Evolutionary conservation across 2,113 vertebrate species (phyloP), one percentile per base, ranked within the genome.

Genomic region (Potamarius usumacintae): DNA sequence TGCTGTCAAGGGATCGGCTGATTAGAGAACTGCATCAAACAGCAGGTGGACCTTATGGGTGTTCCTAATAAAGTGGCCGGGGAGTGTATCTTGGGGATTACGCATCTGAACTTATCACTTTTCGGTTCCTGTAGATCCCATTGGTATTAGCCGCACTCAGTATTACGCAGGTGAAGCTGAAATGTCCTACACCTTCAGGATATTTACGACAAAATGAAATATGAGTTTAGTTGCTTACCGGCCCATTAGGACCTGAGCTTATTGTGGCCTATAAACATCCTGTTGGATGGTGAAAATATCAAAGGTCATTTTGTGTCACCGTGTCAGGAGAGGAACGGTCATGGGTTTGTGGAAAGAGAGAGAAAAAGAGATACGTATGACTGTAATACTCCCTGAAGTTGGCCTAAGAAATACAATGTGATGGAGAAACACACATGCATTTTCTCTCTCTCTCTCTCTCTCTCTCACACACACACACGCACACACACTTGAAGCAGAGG

Each of bases 301-400:
- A 85, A 90, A 90, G 86, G 83, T 90, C 52, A 88, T 71, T 71
- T 82, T 48, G n/a, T 78, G 85, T 76, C 76, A 62, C 11, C 15
- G 34, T 77, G 74, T 72, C 57, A 79, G 85, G 53, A 62, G 14
- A 69, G 42, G 52, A 86, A 87, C 87, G 67, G 78, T 87, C 10
- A 65, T 63, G 58, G 30, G 50, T 83, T 87, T 69, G 74, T 84
- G 20, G 71, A 72, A 84, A 15, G 27, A 80, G n/a, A 62, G 30
- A 62, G 20, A 52, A 5, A 25, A 9, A 69, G 53, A 0, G 30
- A 69, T 25, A 65, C 30, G 60, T 82, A 58, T 67, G n/a, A 81
- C 62, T 57, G 85, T 86, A 65, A 69, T 86, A 80, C 80, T 57
- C 18, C 85, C 7, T 57, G 25, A 86, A 57, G 85, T 5, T 80